Percentiles rank a stretch among this genome's conserved stretches.
Conservation (phyloP, 2,888 invertebrate genomes). For the Scaptomyza caliginosa region DNA sequence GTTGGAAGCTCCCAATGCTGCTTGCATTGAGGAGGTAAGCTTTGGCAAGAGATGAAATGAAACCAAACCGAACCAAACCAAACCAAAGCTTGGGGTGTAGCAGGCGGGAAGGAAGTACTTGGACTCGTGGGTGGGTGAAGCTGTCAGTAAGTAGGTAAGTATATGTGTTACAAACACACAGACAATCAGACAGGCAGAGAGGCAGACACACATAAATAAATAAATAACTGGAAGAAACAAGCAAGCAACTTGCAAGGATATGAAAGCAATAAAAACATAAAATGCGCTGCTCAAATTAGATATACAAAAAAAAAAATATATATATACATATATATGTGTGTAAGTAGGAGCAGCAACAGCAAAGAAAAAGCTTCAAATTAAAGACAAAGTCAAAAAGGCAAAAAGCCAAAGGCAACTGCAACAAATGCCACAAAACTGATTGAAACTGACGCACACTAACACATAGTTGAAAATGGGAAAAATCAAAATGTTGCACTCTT, state of each 20-base stretch:
- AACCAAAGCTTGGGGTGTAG: slow-evolving; percentile 24
- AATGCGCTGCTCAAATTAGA: slow-evolving; percentile 58
- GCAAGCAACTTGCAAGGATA: slow-evolving; percentile 41
- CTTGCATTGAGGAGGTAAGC: slow-evolving; percentile 30
- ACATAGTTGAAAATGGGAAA: neutral
- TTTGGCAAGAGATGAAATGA: slow-evolving; percentile 67
- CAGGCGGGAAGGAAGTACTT: slow-evolving; percentile 7
- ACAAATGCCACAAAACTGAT: slow-evolving; percentile 16
- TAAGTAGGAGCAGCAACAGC: slow-evolving; percentile 8
- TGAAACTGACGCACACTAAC: slow-evolving; percentile 5
- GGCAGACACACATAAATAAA: slow-evolving; percentile 60
- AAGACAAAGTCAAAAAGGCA: slow-evolving; percentile 43
- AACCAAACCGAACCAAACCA: slow-evolving; percentile 61
- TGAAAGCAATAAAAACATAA: slow-evolving; percentile 64
- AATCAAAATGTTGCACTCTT: neutral
- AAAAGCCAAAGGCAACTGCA: slow-evolving; percentile 41
- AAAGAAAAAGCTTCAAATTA: slow-evolving; percentile 48
- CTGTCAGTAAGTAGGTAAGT: slow-evolving; percentile 67
- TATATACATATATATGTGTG: slow-evolving; percentile 24
- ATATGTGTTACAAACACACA: slow-evolving; percentile 58
- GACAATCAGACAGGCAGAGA: slow-evolving; percentile 1
- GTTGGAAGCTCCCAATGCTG: slow-evolving; percentile 22
- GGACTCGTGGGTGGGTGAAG: neutral
- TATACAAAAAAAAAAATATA: slow-evolving; percentile 34
- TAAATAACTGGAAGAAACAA: slow-evolving; percentile 44